A percentile compares a stretch with the other conserved stretches of the same genome.
Evolutionary conservation across 1,140 invertebrate species (phyloP).

Genomic region (Plectrocnemia conspersa): DNA sequence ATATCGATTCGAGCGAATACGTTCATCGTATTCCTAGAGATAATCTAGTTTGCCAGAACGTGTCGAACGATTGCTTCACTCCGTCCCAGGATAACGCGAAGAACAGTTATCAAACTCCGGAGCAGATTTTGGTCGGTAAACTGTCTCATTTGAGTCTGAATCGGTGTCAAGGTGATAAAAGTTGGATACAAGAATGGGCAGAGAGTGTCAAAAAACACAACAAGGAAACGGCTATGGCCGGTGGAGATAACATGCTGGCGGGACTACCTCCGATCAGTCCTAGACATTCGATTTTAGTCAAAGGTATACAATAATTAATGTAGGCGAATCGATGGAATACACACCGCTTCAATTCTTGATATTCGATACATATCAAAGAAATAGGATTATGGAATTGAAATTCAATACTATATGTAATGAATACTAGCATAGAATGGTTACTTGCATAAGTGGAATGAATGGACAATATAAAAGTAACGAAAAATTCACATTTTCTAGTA

Average conservation of each 20-base stretch:
- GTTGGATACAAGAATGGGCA: slow-evolving; percentile 52
- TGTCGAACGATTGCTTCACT: slow-evolving; percentile 29
- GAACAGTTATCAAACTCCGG: slow-evolving; percentile 39
- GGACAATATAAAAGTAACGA: no score
- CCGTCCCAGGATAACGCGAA: slow-evolving; percentile 33
- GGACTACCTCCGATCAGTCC: slow-evolving; percentile 32
- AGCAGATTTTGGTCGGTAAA: slow-evolving; percentile 44
- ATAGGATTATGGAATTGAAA: no score
- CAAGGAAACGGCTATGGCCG: slow-evolving; percentile 40
- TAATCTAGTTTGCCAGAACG: slow-evolving; percentile 28
- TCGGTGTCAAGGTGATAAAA: slow-evolving; percentile 49
- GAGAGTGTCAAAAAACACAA: slow-evolving; percentile 51
- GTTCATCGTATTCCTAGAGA: slow-evolving; percentile 46
- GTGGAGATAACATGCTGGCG: slow-evolving; percentile 34
- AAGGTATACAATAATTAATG: no score
- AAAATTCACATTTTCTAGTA: not conserved
- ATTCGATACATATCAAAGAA: no score
- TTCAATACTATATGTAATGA: no score
- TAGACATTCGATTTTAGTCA: slow-evolving; percentile 27
- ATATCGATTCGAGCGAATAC: slow-evolving; percentile 57
- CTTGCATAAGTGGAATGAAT: no score
- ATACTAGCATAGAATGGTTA: no score
- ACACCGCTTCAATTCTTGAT: no score
- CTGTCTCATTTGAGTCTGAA: slow-evolving; percentile 49
- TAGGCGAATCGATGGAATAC: no score